Percentiles rank a stretch among this genome's conserved stretches.
Evolutionary conservation across 2,113 vertebrate species (phyloP).

Genomic region (Pteruthius melanotis): DNA sequence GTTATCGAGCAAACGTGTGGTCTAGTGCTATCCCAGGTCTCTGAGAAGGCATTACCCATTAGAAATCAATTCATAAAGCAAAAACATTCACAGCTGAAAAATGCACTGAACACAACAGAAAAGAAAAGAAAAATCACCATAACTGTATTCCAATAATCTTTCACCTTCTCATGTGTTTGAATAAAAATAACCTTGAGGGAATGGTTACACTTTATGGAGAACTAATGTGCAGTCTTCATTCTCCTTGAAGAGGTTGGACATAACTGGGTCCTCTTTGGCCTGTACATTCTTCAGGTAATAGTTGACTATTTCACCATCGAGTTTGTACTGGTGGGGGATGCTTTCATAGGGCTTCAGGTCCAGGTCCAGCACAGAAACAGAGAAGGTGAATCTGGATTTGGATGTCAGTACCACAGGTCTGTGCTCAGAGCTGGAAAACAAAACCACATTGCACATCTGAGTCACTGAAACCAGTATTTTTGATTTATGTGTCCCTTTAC

Average conservation of each 20-base stretch:
- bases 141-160: conserved; percentile 56
- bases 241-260: conserved; percentile 75
- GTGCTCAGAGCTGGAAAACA: conserved; percentile 74
- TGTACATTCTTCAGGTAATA: conserved; percentile 83
- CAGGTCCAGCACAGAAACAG: conserved; percentile 90
- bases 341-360: conserved; percentile 94
- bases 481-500: neutral
- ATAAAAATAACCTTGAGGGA: conserved; percentile 23
- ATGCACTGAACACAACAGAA: conserved; percentile 58
- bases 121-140: conserved; percentile 2
- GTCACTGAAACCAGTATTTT: neutral
- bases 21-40: conserved; percentile 42
- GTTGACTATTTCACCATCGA: conserved; percentile 90
- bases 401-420: conserved; percentile 75
- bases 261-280: conserved; percentile 71
- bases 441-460: neutral
- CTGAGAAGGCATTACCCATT: conserved; percentile 50
- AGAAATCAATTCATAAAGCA: conserved; percentile 60
- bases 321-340: conserved; percentile 87
- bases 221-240: conserved; percentile 90
- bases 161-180: conserved; percentile 42
- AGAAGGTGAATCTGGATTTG: conserved; percentile 82
- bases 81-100: conserved; percentile 69
- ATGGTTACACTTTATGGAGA: conserved; percentile 86
- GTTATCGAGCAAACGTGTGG: neutral